These are phyloP conservation scores for Arizona elegans DNA, from an alignment of 2,113 vertebrate genomes.

Conservation along the genomic window DNA sequence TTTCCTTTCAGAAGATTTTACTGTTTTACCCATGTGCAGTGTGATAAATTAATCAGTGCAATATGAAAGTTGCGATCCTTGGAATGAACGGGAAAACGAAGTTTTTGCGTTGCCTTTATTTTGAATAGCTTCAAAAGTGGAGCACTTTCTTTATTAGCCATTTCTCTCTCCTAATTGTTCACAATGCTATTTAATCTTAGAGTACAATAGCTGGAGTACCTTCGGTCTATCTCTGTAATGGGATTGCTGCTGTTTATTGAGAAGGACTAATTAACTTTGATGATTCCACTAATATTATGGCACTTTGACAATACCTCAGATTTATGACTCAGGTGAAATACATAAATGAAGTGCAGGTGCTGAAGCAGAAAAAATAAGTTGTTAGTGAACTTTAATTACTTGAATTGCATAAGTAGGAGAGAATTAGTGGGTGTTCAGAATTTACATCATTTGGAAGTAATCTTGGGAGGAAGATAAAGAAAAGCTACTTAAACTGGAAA, in stretches of 20 bases:
- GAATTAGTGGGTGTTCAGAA: slow-evolving; percentile 82
- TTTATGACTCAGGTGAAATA: slow-evolving; percentile 98
- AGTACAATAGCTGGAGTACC: slow-evolving; percentile 61
- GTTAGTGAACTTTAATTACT: slow-evolving; percentile 99
- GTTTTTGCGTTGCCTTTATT: slow-evolving; percentile 35
- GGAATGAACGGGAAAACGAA: slow-evolving; percentile 48
- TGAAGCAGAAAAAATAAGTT: slow-evolving; percentile 99
- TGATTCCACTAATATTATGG: slow-evolving; percentile 99
- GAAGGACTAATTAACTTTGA: slow-evolving; percentile 97
- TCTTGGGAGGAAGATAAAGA: slow-evolving; percentile 42
- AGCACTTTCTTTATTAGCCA: slow-evolving; percentile 30
- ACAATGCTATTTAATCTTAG: slow-evolving; percentile 51
- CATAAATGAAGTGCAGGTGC: slow-evolving; percentile 99
- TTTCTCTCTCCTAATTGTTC: slow-evolving; percentile 62
- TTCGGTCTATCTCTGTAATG: slow-evolving; percentile 74
- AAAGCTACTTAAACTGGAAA: slow-evolving; percentile 43
- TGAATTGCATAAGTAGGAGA: slow-evolving; percentile 85
- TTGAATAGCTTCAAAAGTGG: slow-evolving; percentile 46
- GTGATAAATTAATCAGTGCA: not conserved
- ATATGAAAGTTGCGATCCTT: slow-evolving; percentile 5
- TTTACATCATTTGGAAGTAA: slow-evolving; percentile 74
- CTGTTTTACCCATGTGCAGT: not conserved
- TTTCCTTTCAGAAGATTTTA: not conserved
- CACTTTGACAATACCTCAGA: slow-evolving; percentile 93
- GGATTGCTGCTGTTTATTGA: slow-evolving; percentile 81